A percentile compares a stretch with the other conserved stretches of the same genome.
Evolutionary conservation across 2,888 invertebrate genomes (phyloP).

Genomic region (Sesia bembeciformis): DNA sequence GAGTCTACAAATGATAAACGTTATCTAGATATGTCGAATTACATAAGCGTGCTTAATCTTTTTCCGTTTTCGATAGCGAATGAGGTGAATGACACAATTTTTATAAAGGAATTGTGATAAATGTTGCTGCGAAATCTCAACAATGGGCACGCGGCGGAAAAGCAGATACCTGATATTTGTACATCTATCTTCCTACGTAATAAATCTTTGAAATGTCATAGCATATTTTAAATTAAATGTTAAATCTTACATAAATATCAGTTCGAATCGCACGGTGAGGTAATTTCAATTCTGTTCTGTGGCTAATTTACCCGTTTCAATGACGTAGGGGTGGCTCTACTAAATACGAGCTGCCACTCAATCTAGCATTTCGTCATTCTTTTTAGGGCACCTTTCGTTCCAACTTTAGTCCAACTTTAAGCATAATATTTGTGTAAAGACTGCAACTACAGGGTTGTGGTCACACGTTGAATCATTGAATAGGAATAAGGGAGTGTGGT

Average conservation of each 20-base stretch:
- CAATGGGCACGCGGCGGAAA: no score
- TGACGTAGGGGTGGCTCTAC: neutral
- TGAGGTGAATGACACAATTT: constrained; percentile 25
- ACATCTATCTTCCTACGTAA: no score
- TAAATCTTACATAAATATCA: neutral
- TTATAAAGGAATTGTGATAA: constrained; percentile 3
- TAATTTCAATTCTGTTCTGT: neutral
- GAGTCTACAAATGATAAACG: neutral
- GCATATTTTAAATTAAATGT: neutral
- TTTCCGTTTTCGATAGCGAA: constrained; percentile 23
- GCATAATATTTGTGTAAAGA: no score
- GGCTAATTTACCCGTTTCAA: neutral
- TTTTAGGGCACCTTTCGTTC: neutral
- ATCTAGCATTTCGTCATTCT: neutral
- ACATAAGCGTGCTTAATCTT: constrained; percentile 24
- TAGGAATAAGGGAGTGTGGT: no score
- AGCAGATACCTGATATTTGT: no score
- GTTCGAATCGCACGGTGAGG: neutral
- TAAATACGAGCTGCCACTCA: neutral
- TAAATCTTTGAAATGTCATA: neutral
- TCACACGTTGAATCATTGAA: no score
- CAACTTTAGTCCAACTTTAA: no score
- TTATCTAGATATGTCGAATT: neutral
- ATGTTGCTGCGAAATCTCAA: no score
- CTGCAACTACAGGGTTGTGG: no score